Conservation (phyloP, 2,113 vertebrate species). For the Proterorhinus semilunaris region DNA sequence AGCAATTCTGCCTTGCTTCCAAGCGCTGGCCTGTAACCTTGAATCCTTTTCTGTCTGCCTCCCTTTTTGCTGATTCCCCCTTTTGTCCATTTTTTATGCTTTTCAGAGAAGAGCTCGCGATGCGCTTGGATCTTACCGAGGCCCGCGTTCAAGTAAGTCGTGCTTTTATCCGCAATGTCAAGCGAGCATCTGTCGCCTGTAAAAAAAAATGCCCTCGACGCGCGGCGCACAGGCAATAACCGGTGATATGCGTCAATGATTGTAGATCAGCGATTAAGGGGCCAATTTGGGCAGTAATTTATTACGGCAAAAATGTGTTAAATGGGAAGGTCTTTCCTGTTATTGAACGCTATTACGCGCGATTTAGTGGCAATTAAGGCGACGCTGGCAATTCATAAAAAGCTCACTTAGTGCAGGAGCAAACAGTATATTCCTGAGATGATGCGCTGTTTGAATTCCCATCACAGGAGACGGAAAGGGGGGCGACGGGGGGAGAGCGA, state of each 20-base stretch:
- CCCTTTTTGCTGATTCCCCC: slow-evolving; percentile 13
- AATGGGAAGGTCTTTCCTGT: slow-evolving; percentile 75
- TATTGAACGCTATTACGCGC: slow-evolving; percentile 79
- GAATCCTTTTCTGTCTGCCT: slow-evolving; percentile 42
- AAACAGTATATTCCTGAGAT: slow-evolving; percentile 86
- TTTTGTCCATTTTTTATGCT: slow-evolving; percentile 27
- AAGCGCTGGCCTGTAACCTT: slow-evolving; percentile 68
- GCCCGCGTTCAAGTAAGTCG: slow-evolving; percentile 96
- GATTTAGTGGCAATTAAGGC: slow-evolving; percentile 91
- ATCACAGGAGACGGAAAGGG: slow-evolving; percentile 72
- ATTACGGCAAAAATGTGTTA: slow-evolving; percentile 74
- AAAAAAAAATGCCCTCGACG: slow-evolving; percentile 40
- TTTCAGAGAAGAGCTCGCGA: slow-evolving; percentile 95
- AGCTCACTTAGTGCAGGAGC: slow-evolving; percentile 93
- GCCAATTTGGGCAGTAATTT: slow-evolving; percentile 66
- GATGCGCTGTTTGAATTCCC: slow-evolving; percentile 93
- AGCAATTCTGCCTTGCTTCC: slow-evolving; percentile 56
- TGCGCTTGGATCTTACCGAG: slow-evolving; percentile 97
- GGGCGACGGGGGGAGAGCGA: slow-evolving; percentile 48
- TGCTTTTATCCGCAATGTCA: slow-evolving; percentile 26
- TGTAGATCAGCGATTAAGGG: slow-evolving; percentile 54
- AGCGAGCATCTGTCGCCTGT: slow-evolving; percentile 4
- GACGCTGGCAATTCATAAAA: slow-evolving; percentile 90
- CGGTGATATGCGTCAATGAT: slow-evolving; percentile 67
- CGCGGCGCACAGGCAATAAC: slow-evolving; percentile 50